Percentiles rank a stretch among this genome's conserved stretches.
Evolutionary conservation across 2,113 vertebrate genomes (phyloP).

Genomic region (Caretta caretta): DNA sequence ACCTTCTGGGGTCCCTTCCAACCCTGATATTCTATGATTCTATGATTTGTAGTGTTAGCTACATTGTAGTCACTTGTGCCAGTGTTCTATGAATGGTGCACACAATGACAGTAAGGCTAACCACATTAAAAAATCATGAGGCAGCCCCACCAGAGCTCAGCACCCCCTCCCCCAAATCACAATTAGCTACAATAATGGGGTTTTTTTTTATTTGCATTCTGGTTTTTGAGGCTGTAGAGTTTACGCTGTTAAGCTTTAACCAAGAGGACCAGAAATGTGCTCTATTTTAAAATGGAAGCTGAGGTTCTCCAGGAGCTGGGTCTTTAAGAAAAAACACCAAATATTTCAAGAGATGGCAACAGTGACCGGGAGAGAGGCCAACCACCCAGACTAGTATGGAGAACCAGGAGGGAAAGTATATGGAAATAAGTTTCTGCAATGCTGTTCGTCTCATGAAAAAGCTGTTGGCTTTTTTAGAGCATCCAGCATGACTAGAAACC

Average conservation of each 20-base stretch:
- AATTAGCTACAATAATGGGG: neutral
- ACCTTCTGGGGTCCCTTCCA: too few relatives aligned
- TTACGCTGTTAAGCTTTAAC: neutral
- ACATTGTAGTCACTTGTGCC: neutral
- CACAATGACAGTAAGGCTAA: neutral
- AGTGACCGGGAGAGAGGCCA: neutral
- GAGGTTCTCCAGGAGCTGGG: neutral
- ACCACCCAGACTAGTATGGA: too few relatives aligned
- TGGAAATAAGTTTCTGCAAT: neutral
- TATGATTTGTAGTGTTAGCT: neutral
- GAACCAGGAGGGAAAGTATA: neutral
- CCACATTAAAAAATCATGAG: neutral
- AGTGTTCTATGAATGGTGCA: neutral
- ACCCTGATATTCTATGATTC: too few relatives aligned
- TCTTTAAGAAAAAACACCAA: neutral
- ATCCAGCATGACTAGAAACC: neutral
- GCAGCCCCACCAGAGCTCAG: neutral
- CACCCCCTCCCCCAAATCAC: neutral
- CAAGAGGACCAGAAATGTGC: neutral
- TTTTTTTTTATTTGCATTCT: neutral
- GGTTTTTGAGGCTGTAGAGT: neutral
- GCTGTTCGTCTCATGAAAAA: neutral
- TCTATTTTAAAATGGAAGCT: neutral
- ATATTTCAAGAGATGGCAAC: neutral
- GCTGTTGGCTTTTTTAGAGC: neutral